Base-by-base conservation (phyloP, 2,113 vertebrate genomes). In the Misgurnus anguillicaudatus region DNA sequence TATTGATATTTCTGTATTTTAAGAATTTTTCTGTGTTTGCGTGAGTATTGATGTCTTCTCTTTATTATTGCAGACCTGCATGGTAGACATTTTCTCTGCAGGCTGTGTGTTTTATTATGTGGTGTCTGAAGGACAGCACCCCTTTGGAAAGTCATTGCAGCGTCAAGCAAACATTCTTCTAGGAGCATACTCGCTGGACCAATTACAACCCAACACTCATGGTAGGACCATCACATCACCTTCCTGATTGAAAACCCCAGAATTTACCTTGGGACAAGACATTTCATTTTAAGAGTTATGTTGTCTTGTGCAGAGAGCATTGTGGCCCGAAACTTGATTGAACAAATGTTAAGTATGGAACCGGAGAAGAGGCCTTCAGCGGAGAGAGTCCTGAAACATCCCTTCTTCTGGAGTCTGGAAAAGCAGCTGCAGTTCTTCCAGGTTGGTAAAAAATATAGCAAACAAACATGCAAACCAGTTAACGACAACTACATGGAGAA, bases 371-470 rank as follows among this genome's bases (percentile, higher is more conserved):
- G 98, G 13, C 98, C 97, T 0, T 94, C 94, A 0, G 95, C 97
- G 0, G 94, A 94, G 80, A 92, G 94, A 1, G 94, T 99, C 79
- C 94, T 99, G 6, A 97, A 96, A 51, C 96, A 99, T 57, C 96
- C 98, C 0, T 99, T 99, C 90, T 99, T 99, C 86, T 99, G 98
- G 98, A 93, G 92, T 81, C 90, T 98, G 69, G 97, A 99, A 74
- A 98, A 96, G 82, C 96, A 98, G 91, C 94, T 99, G 48, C 97
- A 98, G 81, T 99, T 99, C 87, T 99, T 99, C 78, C 98, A 99
- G 96, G 98, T 99, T 61, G 14, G 42, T 45, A 31, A 31, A 31
- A 31, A 31, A 31, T 31, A 31, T 31, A 31, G 24, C 24, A 31
- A 2, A n/a, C n/a, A n/a, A 31, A 3, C 24, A 31, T 31, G 24